Conservation (phyloP, 1,140 invertebrate genomes). For the Radopholus similis region DNA sequence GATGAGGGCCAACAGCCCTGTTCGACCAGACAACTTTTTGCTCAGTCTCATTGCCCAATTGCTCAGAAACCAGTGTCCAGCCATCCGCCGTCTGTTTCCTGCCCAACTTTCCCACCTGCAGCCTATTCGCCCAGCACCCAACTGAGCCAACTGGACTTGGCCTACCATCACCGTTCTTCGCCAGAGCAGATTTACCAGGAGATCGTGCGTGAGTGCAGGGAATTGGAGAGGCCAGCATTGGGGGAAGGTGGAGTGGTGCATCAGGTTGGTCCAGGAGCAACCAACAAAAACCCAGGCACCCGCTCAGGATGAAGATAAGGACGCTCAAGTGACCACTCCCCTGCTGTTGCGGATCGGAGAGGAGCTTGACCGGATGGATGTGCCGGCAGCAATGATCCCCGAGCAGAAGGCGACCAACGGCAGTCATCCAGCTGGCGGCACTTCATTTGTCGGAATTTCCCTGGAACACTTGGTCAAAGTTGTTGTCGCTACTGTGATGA, state of each 20-base stretch:
- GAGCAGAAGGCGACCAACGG: neutral
- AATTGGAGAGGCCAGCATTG: slow-evolving; percentile 26
- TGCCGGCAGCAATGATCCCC: too few species aligned
- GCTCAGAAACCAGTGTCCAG: too few species aligned
- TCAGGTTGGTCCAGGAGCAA: too few species aligned
- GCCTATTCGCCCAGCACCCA: neutral
- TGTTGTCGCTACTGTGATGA: slow-evolving; percentile 29
- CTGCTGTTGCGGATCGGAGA: too few species aligned
- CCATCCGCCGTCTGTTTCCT: too few species aligned
- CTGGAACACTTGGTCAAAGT: slow-evolving; percentile 42
- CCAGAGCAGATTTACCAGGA: slow-evolving; percentile 41
- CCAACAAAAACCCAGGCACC: slow-evolving; percentile 2
- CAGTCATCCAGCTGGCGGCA: neutral
- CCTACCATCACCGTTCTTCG: slow-evolving; percentile 14
- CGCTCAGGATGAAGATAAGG: slow-evolving; percentile 1
- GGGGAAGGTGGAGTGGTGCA: slow-evolving; percentile 4
- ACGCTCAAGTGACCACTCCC: too few species aligned
- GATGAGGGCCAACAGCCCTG: slow-evolving; percentile 13
- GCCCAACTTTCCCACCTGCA: neutral
- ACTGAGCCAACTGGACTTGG: neutral
- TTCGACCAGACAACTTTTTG: neutral
- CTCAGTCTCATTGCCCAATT: neutral
- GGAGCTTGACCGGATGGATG: too few species aligned
- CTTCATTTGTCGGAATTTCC: slow-evolving; percentile 21
- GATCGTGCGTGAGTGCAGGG: slow-evolving; percentile 39